A percentile compares a stretch with the other conserved stretches of the same genome.
Conservation (phyloP, 2,888 invertebrate species). For the Helobdella robusta region DNA sequence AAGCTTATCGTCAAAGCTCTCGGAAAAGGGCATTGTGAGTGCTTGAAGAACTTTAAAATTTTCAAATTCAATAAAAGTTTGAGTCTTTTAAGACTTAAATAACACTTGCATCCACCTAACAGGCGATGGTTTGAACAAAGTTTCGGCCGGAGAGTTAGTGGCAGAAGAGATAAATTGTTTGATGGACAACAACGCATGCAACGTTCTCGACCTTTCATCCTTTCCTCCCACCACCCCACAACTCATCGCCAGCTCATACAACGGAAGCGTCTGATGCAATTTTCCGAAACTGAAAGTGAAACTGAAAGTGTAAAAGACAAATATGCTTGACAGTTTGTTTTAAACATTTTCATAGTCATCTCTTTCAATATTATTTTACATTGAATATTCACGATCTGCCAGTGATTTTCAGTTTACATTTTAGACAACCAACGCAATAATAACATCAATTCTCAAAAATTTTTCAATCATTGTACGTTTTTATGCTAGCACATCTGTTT, state of each 20-base stretch:
- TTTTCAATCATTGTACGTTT: too few relatives aligned
- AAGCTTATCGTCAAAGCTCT: constrained; percentile 34
- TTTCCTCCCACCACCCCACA: constrained; percentile 35
- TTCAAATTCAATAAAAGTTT: background rate
- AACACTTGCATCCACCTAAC: background rate
- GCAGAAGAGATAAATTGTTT: constrained; percentile 30
- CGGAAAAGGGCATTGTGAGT: constrained; percentile 31
- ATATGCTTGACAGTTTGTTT: too few relatives aligned
- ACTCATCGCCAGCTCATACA: constrained; percentile 28
- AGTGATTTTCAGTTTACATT: too few relatives aligned
- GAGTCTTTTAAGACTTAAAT: background rate
- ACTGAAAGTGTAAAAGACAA: too few relatives aligned
- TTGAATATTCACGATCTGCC: too few relatives aligned
- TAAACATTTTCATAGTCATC: background rate
- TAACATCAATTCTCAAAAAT: too few relatives aligned
- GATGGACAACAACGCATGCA: constrained; percentile 30
- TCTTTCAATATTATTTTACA: background rate
- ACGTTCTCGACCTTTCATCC: constrained; percentile 36
- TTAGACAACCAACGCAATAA: too few relatives aligned
- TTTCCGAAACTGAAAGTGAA: too few relatives aligned
- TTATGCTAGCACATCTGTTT: too few relatives aligned
- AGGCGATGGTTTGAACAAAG: constrained; percentile 24
- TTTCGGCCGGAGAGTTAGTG: constrained; percentile 29
- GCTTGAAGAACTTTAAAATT: background rate
- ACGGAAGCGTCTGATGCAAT: constrained; percentile 16